Evolutionary conservation across 2,797 vertebrate genomes (phyloP), one percentile per base, ranked within the genome.

Genomic region (Galago senegalensis): DNA sequence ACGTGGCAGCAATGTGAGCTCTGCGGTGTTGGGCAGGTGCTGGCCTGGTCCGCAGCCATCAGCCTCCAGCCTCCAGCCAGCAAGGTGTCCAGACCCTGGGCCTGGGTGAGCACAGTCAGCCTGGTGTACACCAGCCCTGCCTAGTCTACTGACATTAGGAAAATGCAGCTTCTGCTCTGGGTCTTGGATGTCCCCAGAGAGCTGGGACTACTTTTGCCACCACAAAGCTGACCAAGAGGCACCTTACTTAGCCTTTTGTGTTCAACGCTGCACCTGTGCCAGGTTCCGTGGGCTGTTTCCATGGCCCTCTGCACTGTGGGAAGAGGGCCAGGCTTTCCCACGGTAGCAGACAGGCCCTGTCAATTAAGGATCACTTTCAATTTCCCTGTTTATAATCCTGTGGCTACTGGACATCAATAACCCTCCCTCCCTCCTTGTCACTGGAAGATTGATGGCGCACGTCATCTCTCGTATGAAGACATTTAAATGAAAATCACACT

Each of bases 361-460:
- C 99, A 99, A 99, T 99, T 99, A 99, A 99, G 99, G 98, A 99
- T 99, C 98, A 99, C 99, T 99, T 99, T 99, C 98, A 98, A 98
- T 99, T 99, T 99, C 98, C 99, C 99, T 99, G 99, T 98, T 99
- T 99, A 99, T 99, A 98, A 99, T 99, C 99, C 98, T 98, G 98
- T 98, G 98, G 98, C 98, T 99, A 99, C 99, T 99, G 99, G 99
- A 98, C 99, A 99, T 99, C 99, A 99, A 99, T 99, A 99, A 99
- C 98, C 96, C 98, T 98, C 98, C 99, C 99, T 99, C 98, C 98
- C 99, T 98, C 98, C 99, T 98, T 99, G 99, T 99, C 99, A 98
- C 98, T 81, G 96, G 98, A 99, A 99, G 99, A 99, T 99, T 99
- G 99, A 99, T 99, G 99, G 99, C 98, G 97, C 98, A 96, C 98